Evolutionary conservation across 2,113 vertebrate species (phyloP), one percentile per base, ranked within the genome.

Genomic region (Nothobranchius furzeri): DNA sequence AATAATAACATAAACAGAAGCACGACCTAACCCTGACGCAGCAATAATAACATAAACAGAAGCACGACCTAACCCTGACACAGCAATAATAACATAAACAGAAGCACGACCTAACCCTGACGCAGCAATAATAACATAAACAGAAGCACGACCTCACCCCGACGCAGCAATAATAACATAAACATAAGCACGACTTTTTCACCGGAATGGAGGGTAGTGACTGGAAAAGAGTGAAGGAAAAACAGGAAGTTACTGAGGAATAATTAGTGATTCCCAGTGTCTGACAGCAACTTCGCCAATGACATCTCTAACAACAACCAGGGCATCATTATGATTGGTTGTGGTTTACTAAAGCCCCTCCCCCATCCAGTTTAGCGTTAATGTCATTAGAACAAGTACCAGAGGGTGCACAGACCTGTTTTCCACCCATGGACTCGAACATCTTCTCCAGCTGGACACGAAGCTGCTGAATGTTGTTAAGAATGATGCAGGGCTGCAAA

Each of bases 361-460:
- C 43, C 12, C 12, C 43, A 40, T 40, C 9, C 9, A 50, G 15
- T 48, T 48, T 50, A 20, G 2, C 17, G 12, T 20, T 50, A 50
- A n/a, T 17, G 20, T n/a, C 10, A 20, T 3, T 20, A 79, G 49
- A 20, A 20, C 20, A 20, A 20, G 20, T 20, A 20, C 20, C 20
- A 20, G 20, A 20, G 20, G 20, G 43, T 35, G 36, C 12, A 83
- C 87, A 83, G 42, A 98, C 98, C 96, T 99, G 96, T 87, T 98
- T 99, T 35, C 97, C 98, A 52, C 97, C 97, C 97, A 99, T 99
- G 46, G 97, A 96, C 89, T 99, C 96, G 81, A 99, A 99, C 96
- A 98, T 98, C 88, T 98, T 99, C 90, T 99, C 98, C 77, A 99
- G 94, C 66, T 98, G 97, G 53, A 99, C 95, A 17, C 98, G 90